Evolutionary conservation across 2,797 vertebrate genomes (phyloP), one percentile per base, ranked within the genome.

Genomic region (Sebastes melanostomus): DNA sequence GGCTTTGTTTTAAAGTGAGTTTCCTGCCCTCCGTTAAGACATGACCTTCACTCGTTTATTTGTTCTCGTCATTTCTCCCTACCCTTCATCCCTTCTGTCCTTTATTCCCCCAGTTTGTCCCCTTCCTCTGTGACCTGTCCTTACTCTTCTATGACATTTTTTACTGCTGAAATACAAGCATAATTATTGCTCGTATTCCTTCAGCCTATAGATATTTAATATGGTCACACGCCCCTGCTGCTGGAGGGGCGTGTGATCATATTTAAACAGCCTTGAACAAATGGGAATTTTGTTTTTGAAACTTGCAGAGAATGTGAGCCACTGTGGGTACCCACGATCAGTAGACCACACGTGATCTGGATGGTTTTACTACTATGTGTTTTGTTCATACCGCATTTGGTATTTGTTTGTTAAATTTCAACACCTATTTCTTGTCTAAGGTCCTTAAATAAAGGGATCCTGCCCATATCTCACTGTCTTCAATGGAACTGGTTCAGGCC

Each of bases 1-100:
- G 79, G 55, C 13, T 78, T 81, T 72, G 65, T 75, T 77, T 72
- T 56, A 13, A 77, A 83, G 52, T 68, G 62, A 81, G 52, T 83
- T 62, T 65, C 34, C n/a, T 70, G 52, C 46, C 72, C 52, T 81
- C 59, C 50, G 59, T 70, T 27, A 36, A 83, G 59, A 82, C 82
- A 70, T 75, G 80, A 88, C 89, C 88, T 88, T 87, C 59, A 76
- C 34, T 76, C 24, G 18, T 73, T 38, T 81, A 56, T 79, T 67
- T 72, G 27, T 50, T 46, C 38, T 58, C 13, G 66, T 79, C 4
- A 4, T 62, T 77, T 75, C 66, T 72, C 77, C 67, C 66, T 30
- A 34, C 13, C 50, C 55, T 52, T 72, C 67, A 78, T 72, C 65
- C 63, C 27, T 7, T n/a, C 46, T 36, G 29, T 66, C 52, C 3